Evolutionary conservation across 2,888 invertebrate species (phyloP).

Genomic region (Apotomis betuletana): DNA sequence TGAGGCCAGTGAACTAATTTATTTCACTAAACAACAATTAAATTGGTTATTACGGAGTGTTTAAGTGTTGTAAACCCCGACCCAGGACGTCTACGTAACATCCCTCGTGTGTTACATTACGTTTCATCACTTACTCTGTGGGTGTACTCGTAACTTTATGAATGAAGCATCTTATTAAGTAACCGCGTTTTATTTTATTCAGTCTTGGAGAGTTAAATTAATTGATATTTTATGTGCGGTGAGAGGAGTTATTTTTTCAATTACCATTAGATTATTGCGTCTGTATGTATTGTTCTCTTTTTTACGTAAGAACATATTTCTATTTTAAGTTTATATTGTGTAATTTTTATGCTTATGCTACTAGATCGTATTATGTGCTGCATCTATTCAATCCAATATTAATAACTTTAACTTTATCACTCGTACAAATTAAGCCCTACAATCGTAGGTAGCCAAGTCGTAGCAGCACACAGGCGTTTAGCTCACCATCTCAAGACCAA

Average conservation of each 20-base stretch:
- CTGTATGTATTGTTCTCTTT: background rate
- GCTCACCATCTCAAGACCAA: too few species aligned
- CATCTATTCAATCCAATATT: too few species aligned
- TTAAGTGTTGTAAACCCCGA: slow-evolving; percentile 36
- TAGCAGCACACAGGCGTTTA: too few species aligned
- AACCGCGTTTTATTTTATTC: slow-evolving; percentile 2
- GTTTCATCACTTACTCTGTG: slow-evolving; percentile 22
- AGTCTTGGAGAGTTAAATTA: background rate
- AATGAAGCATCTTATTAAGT: slow-evolving; percentile 1
- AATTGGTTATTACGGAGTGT: slow-evolving; percentile 34
- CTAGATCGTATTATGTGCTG: too few species aligned
- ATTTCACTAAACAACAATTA: slow-evolving; percentile 36
- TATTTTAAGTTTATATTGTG: too few species aligned
- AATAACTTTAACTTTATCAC: too few species aligned
- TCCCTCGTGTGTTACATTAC: slow-evolving; percentile 22
- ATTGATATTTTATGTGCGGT: slow-evolving; percentile 8
- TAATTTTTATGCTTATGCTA: too few species aligned
- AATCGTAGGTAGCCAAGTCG: too few species aligned
- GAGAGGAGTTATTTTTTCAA: slow-evolving; percentile 1
- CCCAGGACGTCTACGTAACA: slow-evolving; percentile 19
- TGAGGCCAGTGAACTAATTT: slow-evolving; percentile 48
- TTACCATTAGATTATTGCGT: background rate
- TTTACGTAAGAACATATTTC: too few species aligned
- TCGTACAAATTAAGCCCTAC: too few species aligned
- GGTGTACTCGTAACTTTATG: slow-evolving; percentile 9